These are phyloP conservation scores for Drosophila sp. DNA, from an alignment of 1,140 invertebrate genomes.

Conservation along the genomic window DNA sequence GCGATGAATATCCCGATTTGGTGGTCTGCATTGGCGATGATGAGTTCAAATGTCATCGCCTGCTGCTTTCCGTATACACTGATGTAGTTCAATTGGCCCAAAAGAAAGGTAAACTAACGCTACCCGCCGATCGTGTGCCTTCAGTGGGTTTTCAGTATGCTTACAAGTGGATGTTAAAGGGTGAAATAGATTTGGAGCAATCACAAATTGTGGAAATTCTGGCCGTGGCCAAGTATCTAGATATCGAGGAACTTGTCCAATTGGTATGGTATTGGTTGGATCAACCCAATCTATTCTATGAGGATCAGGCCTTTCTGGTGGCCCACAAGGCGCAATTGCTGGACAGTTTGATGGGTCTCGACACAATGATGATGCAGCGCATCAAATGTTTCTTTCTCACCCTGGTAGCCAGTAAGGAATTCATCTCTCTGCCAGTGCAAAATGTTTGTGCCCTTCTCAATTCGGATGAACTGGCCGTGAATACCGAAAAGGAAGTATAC, in stretches of 20 bases:
- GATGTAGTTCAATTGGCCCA: background rate
- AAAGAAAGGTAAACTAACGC: background rate
- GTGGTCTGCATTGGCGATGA: constrained; percentile 22
- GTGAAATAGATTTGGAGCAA: constrained; percentile 1
- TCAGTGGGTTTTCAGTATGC: constrained; percentile 1
- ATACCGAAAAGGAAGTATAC: constrained; percentile 49
- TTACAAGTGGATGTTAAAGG: constrained; percentile 32
- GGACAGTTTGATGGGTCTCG: background rate
- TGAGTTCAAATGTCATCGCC: constrained; percentile 27
- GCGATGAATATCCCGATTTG: constrained; percentile 17
- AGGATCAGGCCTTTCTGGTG: constrained; percentile 36
- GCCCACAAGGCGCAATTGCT: constrained; percentile 1
- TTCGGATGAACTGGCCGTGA: constrained; percentile 39
- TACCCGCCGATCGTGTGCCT: constrained; percentile 28
- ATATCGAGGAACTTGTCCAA: background rate
- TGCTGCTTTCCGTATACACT: constrained; percentile 30
- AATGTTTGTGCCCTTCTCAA: constrained; percentile 25
- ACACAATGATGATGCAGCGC: constrained; percentile 31
- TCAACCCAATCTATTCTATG: background rate
- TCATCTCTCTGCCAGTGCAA: constrained; percentile 1
- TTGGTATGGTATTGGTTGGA: constrained; percentile 44
- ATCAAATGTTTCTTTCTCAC: constrained; percentile 45
- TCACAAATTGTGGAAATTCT: constrained; percentile 22
- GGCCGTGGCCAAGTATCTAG: constrained; percentile 15
- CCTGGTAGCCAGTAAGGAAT: constrained; percentile 35